Evolutionary conservation across 2,888 invertebrate species (phyloP), one percentile per base, ranked within the genome.

Genomic region (Cerastis rubricosa): DNA sequence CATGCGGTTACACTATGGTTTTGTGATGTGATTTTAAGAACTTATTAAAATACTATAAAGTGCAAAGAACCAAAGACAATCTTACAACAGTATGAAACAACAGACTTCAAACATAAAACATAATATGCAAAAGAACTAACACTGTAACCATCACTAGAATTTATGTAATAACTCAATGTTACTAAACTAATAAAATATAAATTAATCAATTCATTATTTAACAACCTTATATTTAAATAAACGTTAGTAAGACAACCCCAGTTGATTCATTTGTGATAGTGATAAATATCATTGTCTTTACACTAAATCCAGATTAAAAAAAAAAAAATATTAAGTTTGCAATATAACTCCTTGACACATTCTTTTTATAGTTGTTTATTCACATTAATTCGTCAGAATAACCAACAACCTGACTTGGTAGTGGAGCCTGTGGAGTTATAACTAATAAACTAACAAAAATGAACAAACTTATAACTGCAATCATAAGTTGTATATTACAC

Each of bases 71-170:
- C 45, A 49, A 75, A 51, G n/a, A 49, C 25, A 12, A 51, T 74
- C 70, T 63, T 86, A 86, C 86, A 86, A 86, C 86, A 86, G 86
- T 80, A 69, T 67, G 74, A 83, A 85, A 86, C 86, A 86, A 87
- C 87, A 81, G 61, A 66, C 71, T 85, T 76, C 74, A 76, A 80
- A 76, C 72, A 70, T 80, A 74, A 80, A 80, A 80, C 65, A 75
- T 57, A 76, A 76, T 72, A 65, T 59, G 72, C 76, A 66, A 66
- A 71, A 71, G 47, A 74, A 75, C 71, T 51, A 57, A 40, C 22
- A n/a, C 64, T 25, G 51, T 51, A 74, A 59, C 69, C 69, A 11
- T 73, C 59, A 5, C 49, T 73, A 73, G 22, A 74, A 78, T 51
- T 68, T 65, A 68, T 69, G 65, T 67, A 76, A 71, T 45, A 74